Base-by-base conservation (phyloP, 1,140 invertebrate species). In the Drosophila seguyi region DNA sequence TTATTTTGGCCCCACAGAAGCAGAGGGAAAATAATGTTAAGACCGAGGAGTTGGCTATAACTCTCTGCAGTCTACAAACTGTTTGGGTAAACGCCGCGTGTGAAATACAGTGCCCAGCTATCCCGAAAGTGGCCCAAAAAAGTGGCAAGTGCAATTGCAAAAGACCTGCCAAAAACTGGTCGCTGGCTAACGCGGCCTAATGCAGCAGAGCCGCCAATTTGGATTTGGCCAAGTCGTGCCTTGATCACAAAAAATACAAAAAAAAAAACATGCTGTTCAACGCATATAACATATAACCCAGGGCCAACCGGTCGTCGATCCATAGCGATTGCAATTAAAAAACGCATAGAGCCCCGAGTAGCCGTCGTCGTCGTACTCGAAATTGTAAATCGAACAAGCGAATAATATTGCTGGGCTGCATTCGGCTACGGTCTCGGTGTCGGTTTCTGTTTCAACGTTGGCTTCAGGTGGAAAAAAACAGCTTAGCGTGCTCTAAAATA, bases 261-360 rank as follows among this genome's bases (percentile, higher is more conserved):
- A 31, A 4, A 14, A 36, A 53, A 41, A 44, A 42, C 76, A 75
- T 68, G 62, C 66, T 44, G 42, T 36, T 57, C 34, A 34, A 61
- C 50, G 61, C 61, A 44, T 48, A 57, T 60, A 69, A 69, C 66
- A 69, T 69, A 69, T 69, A 83, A 72, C 60, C 79, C 84, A 87
- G 84, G 84, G 84, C 65, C 76, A 88, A 88, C 84, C 80, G 88
- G 84, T 88, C 79, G 72, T 58, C 72, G 82, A 88, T 78, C 80
- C 67, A 88, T 80, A 77, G 62, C 84, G 80, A 88, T 79, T 75
- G 83, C 79, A 86, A 88, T 86, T 88, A 83, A 87, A 75, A 74
- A 74, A 79, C 75, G 76, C 55, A 77, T 69, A 71, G 48, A 79
- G 68, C 66, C 69, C 41, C 47, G 47, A 48, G 20, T 34, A 39